Base-by-base conservation (phyloP, 2,113 vertebrate genomes). In the Lonchura striata region DNA sequence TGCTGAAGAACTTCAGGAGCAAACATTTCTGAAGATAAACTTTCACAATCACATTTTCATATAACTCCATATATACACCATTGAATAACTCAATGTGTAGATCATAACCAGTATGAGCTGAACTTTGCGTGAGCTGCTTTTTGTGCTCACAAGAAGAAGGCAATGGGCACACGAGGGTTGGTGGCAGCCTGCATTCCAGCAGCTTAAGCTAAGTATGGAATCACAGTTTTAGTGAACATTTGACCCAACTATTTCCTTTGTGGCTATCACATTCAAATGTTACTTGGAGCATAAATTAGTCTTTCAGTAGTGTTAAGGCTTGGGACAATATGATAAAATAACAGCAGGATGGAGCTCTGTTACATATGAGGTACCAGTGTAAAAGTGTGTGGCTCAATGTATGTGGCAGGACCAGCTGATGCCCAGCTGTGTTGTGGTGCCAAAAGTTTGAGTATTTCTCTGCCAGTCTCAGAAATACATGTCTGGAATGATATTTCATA, bases 121-220 rank as follows among this genome's bases (percentile, higher is more conserved):
- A n/a, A 24, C 31, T 63, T 20, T 10, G 0, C 15, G 31, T 28
- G 47, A 42, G 11, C 46, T 79, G 52, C 42, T 57, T 37, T 41
- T 25, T 61, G n/a, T 42, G 42, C 31, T 61, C 39, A 30, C 35
- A 44, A 15, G 31, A 88, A n/a, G 28, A 71, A 42, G 27, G n/a
- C 0, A 2, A 31, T 53, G 66, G 10, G 31, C 23, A 21, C 14
- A 21, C 0, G 1, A 22, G 7, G 18, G 4, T 7, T 70, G 70
- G 18, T 85, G 77, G 42, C 52, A 64, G 33, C 17, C 54, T 65
- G 64, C 0, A 1, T 81, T 82, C 60, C n/a, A 57, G 37, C 37
- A 74, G 15, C n/a, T 82, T 86, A 9, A 70, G 50, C 21, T 72
- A 50, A 42, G 65, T 49, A 49, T 5, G 9, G 77, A 70, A 13